Evolutionary conservation across 92 coral and sea anemone genomes (phyloP), one percentile per base, ranked within the genome.

Genomic region (Porites lobata): DNA sequence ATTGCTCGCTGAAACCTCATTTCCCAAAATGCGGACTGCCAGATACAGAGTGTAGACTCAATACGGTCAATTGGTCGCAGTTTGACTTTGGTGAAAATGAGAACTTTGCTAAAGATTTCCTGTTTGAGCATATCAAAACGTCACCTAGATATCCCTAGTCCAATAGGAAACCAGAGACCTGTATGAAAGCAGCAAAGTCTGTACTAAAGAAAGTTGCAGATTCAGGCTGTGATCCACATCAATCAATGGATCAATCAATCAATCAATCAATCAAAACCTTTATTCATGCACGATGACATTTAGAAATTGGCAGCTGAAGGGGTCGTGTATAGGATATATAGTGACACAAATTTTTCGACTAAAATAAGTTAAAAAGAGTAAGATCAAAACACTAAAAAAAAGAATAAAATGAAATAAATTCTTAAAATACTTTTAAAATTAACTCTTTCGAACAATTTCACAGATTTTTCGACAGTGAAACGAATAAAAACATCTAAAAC

Each of bases 21-120:
- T 26, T 26, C 29, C 47, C 56, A 21, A 79, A 79, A 76, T 86
- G 53, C 54, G 79, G 88, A 52, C 58, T 76, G 52, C 80, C 88
- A 32, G 84, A 89, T 26, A 26, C 29, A 26, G 29, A 26, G 29
- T 26, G 29, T 50, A 61, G 54, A 22, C 20, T 83, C 67, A 83
- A 58, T 50, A 83, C 71, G 26, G 83, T 59, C 54, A 79, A 79
- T 63, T 70, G 83, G 8, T 72, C 71, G n/a, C 83, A 38, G 57
- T 79, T 79, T 62, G 69, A 58, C 47, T 20, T 50, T 58, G 69
- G 4, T 53, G 19, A 69, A 79, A 18, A 24, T 79, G 14, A 29
- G 71, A 43, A 79, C 21, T 53, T 79, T 79, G 69, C 69, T 10
- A 22, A 65, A 22, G 69, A 65, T 18, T 22, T 18, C 8, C 21